phyloP scores from a whole-genome alignment of 2,113 vertebrate genomes.

The Eidolon helvum region DNA sequence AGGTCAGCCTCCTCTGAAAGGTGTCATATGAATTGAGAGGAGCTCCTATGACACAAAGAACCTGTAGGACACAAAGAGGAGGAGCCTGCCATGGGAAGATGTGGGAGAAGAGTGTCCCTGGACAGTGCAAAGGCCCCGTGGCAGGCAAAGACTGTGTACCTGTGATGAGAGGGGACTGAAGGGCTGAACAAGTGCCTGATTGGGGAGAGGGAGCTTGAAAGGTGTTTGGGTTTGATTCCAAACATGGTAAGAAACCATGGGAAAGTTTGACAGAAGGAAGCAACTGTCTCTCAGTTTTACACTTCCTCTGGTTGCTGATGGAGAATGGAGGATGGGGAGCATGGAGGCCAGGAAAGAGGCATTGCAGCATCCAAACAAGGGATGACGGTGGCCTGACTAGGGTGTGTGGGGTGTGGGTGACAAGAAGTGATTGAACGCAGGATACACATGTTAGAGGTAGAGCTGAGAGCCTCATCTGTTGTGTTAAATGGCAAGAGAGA shows the following conservation, averaged over 20 bases:
- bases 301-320: background rate
- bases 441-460: background rate
- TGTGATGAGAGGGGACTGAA: background rate
- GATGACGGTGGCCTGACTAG: background rate
- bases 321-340: no score
- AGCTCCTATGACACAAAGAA: background rate
- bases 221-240: background rate
- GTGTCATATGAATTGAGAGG: background rate
- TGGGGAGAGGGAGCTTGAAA: background rate
- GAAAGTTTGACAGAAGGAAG: background rate
- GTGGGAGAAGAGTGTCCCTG: background rate
- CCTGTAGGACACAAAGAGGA: background rate
- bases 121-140: background rate
- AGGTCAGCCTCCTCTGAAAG: background rate
- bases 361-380: background rate
- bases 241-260: background rate
- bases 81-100: background rate
- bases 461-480: background rate
- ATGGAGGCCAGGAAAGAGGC: background rate
- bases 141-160: no score
- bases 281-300: background rate
- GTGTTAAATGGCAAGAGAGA: background rate
- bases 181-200: background rate
- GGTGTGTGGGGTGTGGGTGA: background rate
- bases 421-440: background rate